Evolutionary conservation across 2,797 vertebrate species (phyloP).

Genomic region (Sebastes oblongus): DNA sequence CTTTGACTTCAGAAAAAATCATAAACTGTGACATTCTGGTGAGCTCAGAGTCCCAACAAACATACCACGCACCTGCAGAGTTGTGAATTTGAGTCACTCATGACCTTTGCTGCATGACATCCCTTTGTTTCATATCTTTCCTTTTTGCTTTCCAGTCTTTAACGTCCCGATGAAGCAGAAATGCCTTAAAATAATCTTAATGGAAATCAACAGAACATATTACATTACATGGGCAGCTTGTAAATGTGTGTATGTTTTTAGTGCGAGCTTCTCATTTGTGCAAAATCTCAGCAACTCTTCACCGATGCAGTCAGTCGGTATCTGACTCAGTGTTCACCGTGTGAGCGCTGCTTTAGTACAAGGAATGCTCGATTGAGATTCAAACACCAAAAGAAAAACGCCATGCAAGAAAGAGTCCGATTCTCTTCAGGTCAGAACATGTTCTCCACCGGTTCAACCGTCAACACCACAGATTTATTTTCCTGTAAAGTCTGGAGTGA

Average conservation of each 20-base stretch:
- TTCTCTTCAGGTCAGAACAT: slow-evolving; percentile 7
- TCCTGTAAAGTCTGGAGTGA: slow-evolving; percentile 39
- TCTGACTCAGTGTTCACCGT: slow-evolving; percentile 14
- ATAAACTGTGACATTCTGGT: not conserved
- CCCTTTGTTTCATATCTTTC: not conserved
- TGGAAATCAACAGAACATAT: not conserved
- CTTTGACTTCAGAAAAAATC: not conserved
- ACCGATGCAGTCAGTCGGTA: not conserved
- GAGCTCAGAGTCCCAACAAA: not conserved
- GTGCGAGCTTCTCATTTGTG: slow-evolving; percentile 2
- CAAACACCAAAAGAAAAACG: slow-evolving; percentile 4
- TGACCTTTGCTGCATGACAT: slow-evolving; percentile 27
- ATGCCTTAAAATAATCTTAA: slow-evolving; percentile 31
- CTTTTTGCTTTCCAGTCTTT: slow-evolving; percentile 1
- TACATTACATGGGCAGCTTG: not conserved
- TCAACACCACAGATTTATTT: not conserved
- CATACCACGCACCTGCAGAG: not conserved
- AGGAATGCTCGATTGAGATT: not conserved
- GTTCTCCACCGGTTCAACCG: slow-evolving; percentile 14
- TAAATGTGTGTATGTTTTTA: not conserved
- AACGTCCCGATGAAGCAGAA: slow-evolving; percentile 19
- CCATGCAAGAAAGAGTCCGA: not conserved
- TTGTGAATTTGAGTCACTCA: slow-evolving; percentile 7
- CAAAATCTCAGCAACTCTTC: slow-evolving; percentile 8
- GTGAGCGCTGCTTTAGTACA: slow-evolving; percentile 19